A percentile compares a stretch with the other conserved stretches of the same genome.
Conservation (phyloP, 2,113 vertebrate species). For the Todiramphus chloris region DNA sequence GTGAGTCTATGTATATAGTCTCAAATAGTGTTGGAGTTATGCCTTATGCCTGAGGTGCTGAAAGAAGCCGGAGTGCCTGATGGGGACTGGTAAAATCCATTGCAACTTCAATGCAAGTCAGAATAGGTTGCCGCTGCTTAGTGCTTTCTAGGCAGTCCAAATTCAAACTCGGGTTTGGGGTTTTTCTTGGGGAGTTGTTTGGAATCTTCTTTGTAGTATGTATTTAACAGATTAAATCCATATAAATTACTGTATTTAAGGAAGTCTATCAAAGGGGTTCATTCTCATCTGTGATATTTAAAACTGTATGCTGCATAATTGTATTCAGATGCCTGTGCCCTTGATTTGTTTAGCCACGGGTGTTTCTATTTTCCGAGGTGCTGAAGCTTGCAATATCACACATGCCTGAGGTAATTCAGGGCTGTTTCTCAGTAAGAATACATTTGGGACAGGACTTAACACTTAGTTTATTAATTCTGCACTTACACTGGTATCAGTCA, state of each 20-base stretch:
- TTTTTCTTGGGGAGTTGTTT: not conserved
- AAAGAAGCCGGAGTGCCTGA: not conserved
- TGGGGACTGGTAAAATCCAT: not conserved
- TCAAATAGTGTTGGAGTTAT: not conserved
- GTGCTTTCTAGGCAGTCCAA: not conserved
- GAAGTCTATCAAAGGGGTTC: not conserved
- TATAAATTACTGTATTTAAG: not conserved
- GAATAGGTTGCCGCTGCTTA: not conserved
- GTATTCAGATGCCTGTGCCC: not conserved
- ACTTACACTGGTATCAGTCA: not conserved
- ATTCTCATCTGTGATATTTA: not conserved
- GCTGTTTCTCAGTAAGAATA: not conserved
- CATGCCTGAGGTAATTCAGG: not conserved
- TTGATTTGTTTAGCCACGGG: not conserved
- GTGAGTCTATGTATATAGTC: not conserved
- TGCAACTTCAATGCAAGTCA: not conserved
- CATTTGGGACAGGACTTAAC: not conserved
- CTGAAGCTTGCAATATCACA: not conserved
- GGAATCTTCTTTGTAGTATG: not conserved
- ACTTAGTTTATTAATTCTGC: not conserved
- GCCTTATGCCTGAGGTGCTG: not conserved
- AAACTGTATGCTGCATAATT: not conserved
- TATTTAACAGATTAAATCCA: not conserved
- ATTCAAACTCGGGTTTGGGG: not conserved
- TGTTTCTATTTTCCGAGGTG: not conserved